Conservation (phyloP, 2,797 vertebrate genomes). For the Anabas testudineus region DNA sequence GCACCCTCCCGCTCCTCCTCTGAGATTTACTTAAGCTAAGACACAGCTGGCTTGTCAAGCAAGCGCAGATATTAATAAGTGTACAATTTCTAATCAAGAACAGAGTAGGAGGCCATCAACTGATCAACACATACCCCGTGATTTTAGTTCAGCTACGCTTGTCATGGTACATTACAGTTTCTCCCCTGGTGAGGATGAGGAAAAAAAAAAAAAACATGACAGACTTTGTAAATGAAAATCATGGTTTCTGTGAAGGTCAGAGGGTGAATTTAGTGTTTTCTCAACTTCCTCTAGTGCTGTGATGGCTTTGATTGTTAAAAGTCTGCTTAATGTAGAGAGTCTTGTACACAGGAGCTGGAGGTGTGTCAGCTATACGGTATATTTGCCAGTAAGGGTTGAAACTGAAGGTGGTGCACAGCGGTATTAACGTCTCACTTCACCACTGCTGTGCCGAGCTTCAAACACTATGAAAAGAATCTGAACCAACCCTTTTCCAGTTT, state of each 20-base stretch:
- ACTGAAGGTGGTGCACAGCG: conserved; percentile 3
- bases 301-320: conserved; percentile 56
- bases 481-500: too few species aligned
- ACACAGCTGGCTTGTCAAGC: conserved; percentile 69
- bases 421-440: conserved; percentile 13
- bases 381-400: not conserved
- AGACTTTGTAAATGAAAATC: conserved; percentile 72
- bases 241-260: conserved; percentile 55
- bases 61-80: conserved; percentile 70
- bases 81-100: conserved; percentile 72
- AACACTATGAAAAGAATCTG: not conserved
- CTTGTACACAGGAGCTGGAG: conserved; percentile 1
- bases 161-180: conserved; percentile 55
- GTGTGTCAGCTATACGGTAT: conserved; percentile 6
- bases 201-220: conserved; percentile 47
- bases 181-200: conserved; percentile 48
- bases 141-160: conserved; percentile 43
- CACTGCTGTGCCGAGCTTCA: conserved; percentile 6
- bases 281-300: conserved; percentile 31
- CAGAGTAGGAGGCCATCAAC: conserved; percentile 58
- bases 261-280: conserved; percentile 43
- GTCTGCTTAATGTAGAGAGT: not conserved
- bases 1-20: conserved; percentile 23
- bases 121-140: conserved; percentile 45
- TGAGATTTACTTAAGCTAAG: conserved; percentile 49